These are phyloP conservation scores for Danio kyathit DNA, from an alignment of 2,797 vertebrate species.

Conservation along the genomic window DNA sequence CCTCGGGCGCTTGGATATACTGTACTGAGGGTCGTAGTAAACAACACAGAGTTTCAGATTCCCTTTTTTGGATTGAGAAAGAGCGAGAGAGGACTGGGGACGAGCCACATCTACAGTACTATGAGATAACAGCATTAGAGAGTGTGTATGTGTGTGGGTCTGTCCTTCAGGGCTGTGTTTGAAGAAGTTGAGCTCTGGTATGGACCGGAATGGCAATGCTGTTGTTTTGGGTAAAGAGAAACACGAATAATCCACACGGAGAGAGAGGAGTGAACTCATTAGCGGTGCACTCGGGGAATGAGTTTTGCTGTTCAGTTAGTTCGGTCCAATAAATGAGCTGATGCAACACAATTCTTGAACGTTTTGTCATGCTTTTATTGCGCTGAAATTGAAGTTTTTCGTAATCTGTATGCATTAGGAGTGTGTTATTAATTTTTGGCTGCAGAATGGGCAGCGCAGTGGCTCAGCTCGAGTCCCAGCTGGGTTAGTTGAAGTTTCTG, in stretches of 20 bases:
- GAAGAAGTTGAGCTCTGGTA: conserved; percentile 12
- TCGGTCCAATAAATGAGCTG: neutral
- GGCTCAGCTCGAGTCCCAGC: too few species aligned
- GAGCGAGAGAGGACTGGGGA: neutral
- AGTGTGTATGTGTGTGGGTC: neutral
- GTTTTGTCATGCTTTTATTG: neutral
- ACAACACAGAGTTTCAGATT: conserved; percentile 11
- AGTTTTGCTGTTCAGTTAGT: neutral
- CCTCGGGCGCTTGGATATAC: conserved; percentile 14
- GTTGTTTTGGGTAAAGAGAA: conserved; percentile 20
- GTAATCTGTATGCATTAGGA: neutral
- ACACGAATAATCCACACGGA: neutral
- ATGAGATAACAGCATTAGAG: neutral
- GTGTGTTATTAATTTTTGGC: neutral
- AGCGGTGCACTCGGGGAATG: neutral
- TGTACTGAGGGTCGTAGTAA: conserved; percentile 28
- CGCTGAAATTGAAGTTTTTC: neutral
- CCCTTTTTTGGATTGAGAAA: neutral
- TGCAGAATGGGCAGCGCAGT: too few species aligned
- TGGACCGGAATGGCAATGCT: neutral
- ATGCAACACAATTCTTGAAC: neutral
- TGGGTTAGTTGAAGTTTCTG: too few species aligned
- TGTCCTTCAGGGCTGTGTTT: conserved; percentile 11
- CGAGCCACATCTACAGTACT: neutral
- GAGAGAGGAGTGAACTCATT: neutral